phyloP scores from a whole-genome alignment of 2,113 vertebrate species.

The Paratilapia polleni region DNA sequence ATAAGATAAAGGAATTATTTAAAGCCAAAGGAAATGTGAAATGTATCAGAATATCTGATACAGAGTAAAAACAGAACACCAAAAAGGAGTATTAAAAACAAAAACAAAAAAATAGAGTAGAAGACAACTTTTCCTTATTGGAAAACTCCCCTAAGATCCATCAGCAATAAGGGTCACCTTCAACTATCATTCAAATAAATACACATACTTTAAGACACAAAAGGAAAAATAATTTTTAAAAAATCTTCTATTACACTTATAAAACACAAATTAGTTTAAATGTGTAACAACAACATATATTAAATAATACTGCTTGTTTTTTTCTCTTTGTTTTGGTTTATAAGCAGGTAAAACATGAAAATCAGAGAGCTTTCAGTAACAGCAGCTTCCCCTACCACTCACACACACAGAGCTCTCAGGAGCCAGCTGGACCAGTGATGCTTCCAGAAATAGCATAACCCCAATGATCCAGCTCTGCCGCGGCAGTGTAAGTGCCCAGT shows the following conservation, averaged over 20 bases:
- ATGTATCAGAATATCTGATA: not conserved
- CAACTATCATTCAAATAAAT: not conserved
- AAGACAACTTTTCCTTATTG: not conserved
- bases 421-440: slow-evolving; percentile 38
- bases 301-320: not conserved
- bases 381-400: not conserved
- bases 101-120: not conserved
- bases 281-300: not conserved
- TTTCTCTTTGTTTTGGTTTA: not conserved
- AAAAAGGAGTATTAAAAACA: not conserved
- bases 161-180: not conserved
- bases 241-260: too few species aligned
- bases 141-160: not conserved
- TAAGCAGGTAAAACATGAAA: not conserved
- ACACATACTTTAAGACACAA: not conserved
- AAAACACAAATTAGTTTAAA: not conserved
- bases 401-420: slow-evolving; percentile 7
- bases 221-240: not conserved
- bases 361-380: not conserved
- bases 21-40: too few species aligned
- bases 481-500: slow-evolving; percentile 21
- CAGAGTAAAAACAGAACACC: not conserved
- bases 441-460: slow-evolving; percentile 73
- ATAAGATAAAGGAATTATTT: too few species aligned
- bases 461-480: slow-evolving; percentile 47